Conservation (phyloP, 2,888 invertebrate species). For the Thymelicus lineola region DNA sequence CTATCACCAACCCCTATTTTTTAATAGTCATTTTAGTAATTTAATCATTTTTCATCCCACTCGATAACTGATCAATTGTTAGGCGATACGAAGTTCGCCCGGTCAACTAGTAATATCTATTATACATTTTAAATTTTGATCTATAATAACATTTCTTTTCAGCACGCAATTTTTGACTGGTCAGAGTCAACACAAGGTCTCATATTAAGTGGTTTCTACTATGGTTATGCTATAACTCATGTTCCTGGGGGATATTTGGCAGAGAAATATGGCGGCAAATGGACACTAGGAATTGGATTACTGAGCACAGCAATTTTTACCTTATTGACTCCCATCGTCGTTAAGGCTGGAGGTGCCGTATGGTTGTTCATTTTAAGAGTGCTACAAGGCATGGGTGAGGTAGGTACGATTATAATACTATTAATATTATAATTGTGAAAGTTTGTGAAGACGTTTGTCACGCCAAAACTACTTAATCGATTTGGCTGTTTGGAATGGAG, state of each 20-base stretch:
- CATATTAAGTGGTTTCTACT: conserved; percentile 93
- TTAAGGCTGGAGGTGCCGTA: conserved; percentile 83
- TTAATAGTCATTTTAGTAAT: too few relatives aligned
- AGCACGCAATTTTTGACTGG: conserved; percentile 88
- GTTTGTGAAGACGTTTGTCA: too few relatives aligned
- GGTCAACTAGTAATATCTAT: too few relatives aligned
- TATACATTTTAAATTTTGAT: neutral
- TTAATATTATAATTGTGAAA: too few relatives aligned
- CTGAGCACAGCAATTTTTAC: conserved; percentile 93
- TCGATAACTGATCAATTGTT: too few relatives aligned
- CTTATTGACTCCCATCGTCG: conserved; percentile 90
- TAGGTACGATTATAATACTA: conserved; percentile 54
- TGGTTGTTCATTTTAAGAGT: conserved; percentile 86
- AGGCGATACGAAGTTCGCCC: too few relatives aligned
- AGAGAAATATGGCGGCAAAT: conserved; percentile 94
- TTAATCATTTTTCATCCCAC: too few relatives aligned
- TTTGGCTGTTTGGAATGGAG: too few relatives aligned
- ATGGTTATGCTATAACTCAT: conserved; percentile 94
- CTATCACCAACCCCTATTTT: too few relatives aligned
- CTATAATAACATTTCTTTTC: conserved; percentile 48
- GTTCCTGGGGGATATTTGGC: conserved; percentile 93
- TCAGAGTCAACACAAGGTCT: conserved; percentile 90
- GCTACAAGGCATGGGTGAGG: conserved; percentile 93
- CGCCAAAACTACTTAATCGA: too few relatives aligned
- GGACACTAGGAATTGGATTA: conserved; percentile 92